Evolutionary conservation across 2,888 invertebrate species (phyloP).

Genomic region (Eueremaeus valkanovi): DNA sequence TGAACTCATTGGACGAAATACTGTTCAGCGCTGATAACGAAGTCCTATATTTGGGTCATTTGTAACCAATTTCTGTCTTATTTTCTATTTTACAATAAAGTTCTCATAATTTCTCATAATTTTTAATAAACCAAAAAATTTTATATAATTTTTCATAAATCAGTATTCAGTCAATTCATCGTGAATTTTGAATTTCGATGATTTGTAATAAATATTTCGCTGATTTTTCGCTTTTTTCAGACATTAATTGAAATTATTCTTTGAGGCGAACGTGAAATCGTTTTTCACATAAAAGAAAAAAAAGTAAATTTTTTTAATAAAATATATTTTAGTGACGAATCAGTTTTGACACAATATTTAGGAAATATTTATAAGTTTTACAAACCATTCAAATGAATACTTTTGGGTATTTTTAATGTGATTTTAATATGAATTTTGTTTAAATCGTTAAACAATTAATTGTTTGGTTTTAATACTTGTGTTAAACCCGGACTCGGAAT

Average conservation of each 20-base stretch:
- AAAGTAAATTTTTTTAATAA: no score
- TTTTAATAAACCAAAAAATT: no score
- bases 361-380: no score
- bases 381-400: no score
- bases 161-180: no score
- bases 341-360: no score
- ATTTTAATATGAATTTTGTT: no score
- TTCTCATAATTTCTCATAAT: not conserved
- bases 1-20: conserved; percentile 35
- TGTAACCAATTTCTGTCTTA: conserved; percentile 24
- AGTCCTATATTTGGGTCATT: conserved; percentile 39
- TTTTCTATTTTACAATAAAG: not conserved
- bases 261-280: conserved; percentile 2
- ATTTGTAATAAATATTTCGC: not conserved
- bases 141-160: no score
- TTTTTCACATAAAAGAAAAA: not conserved
- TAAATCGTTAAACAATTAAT: no score
- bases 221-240: conserved; percentile 2
- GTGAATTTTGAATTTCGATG: not conserved
- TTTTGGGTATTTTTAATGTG: not conserved
- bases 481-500: not conserved
- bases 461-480: no score
- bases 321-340: no score
- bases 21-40: conserved; percentile 41
- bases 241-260: not conserved